A percentile compares a stretch with the other conserved stretches of the same genome.
phyloP scores from a whole-genome alignment of 2,113 vertebrate genomes.

The Formicarius rufipectus region DNA sequence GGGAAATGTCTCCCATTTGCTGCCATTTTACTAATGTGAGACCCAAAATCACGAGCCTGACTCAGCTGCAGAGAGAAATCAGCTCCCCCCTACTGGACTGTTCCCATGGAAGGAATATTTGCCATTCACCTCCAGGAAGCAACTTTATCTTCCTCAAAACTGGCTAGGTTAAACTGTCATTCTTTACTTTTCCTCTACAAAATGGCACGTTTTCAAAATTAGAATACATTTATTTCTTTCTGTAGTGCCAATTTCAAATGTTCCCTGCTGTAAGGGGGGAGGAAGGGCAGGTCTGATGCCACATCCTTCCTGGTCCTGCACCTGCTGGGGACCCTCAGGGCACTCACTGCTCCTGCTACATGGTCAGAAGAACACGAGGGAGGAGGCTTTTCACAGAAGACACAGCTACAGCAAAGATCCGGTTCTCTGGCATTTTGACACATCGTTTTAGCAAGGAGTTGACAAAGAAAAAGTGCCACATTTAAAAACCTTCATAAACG shows the following conservation, averaged over 20 bases:
- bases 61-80: background rate
- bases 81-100: background rate
- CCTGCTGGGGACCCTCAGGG: background rate
- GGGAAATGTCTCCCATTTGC: background rate
- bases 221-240: background rate
- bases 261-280: background rate
- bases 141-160: conserved; percentile 2
- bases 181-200: background rate
- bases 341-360: background rate
- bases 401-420: background rate
- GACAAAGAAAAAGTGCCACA: background rate
- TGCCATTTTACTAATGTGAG: background rate
- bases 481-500: background rate
- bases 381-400: background rate
- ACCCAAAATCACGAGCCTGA: background rate
- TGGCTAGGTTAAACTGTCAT: background rate
- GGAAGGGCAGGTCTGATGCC: background rate
- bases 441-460: background rate
- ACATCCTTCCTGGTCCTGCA: background rate
- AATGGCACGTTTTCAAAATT: background rate
- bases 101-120: background rate
- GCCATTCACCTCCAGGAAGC: background rate
- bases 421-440: background rate
- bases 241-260: background rate
- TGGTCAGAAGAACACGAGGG: fast-evolving